These are phyloP conservation scores for Drosophila simulans DNA, from an alignment of 1,140 invertebrate genomes.

Conservation along the genomic window DNA sequence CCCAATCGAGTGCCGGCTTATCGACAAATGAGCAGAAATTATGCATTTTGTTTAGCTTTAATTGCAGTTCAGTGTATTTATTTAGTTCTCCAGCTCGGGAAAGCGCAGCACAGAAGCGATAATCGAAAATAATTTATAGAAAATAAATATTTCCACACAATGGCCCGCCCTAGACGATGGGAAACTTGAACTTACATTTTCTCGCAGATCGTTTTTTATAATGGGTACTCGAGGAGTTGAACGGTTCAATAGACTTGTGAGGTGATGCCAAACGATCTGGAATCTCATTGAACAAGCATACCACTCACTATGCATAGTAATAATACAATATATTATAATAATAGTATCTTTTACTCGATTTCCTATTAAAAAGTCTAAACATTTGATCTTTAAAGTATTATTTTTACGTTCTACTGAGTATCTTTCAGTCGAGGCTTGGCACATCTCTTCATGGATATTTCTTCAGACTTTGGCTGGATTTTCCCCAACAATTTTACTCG, in stretches of 20 bases:
- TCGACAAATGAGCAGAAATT: constrained; percentile 75
- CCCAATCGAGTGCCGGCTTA: constrained; percentile 32
- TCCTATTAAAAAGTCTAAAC: too few relatives aligned
- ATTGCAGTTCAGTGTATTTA: constrained; percentile 67
- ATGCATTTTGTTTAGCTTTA: constrained; percentile 79
- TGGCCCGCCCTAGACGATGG: constrained; percentile 55
- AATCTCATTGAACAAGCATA: background rate
- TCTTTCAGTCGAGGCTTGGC: background rate
- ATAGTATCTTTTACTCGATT: too few relatives aligned
- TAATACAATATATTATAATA: background rate
- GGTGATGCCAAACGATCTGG: background rate
- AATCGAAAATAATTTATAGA: constrained; percentile 82
- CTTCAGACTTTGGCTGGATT: constrained; percentile 21
- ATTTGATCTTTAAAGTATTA: background rate
- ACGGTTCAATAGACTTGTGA: background rate
- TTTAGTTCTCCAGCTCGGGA: constrained; percentile 32
- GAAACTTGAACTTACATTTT: constrained; percentile 65
- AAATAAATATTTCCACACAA: constrained; percentile 81
- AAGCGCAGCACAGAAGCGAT: constrained; percentile 27
- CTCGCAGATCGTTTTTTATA: constrained; percentile 35
- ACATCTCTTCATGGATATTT: constrained; percentile 9
- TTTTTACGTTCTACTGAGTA: background rate
- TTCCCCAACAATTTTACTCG: constrained; percentile 32
- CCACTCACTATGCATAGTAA: background rate
- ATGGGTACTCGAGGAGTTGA: background rate